Percentiles rank a stretch among this genome's conserved stretches.
These are phyloP conservation scores for Zalophus californianus DNA, from an alignment of 2,797 vertebrate species.

Conservation along the genomic window DNA sequence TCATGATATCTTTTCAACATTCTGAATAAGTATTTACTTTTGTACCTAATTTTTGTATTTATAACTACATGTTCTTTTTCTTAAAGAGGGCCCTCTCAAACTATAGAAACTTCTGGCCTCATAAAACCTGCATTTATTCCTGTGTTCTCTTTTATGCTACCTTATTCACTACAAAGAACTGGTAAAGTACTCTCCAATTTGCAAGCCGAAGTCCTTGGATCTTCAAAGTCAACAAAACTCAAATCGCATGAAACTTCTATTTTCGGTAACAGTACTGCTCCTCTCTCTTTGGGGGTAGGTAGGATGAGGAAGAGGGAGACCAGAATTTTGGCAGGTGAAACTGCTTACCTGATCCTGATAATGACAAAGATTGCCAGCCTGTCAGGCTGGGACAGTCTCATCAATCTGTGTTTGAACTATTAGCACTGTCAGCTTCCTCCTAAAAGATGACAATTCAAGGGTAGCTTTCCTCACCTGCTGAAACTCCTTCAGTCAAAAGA, in stretches of 20 bases:
- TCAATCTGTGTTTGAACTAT: conserved; percentile 42
- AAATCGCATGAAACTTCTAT: background rate
- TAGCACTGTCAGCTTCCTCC: conserved; percentile 50
- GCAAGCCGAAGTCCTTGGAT: background rate
- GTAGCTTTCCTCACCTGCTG: conserved; percentile 44
- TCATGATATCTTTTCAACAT: background rate
- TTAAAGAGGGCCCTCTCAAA: background rate
- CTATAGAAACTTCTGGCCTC: background rate
- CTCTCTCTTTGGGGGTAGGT: background rate
- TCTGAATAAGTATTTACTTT: background rate
- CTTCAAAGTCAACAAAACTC: conserved; percentile 35
- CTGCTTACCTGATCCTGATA: background rate
- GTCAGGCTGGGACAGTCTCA: conserved; percentile 27
- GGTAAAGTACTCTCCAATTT: background rate
- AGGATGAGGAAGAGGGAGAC: background rate
- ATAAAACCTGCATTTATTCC: background rate
- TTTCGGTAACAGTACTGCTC: background rate
- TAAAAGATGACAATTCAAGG: conserved; percentile 64
- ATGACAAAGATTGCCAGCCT: conserved; percentile 46
- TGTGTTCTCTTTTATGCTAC: background rate
- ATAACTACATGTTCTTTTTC: background rate
- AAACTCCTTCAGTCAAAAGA: conserved; percentile 37
- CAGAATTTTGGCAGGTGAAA: background rate
- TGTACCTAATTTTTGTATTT: conserved; percentile 24
- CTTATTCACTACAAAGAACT: background rate